Percentiles rank a stretch among this genome's conserved stretches.
phyloP scores from a whole-genome alignment of 2,888 invertebrate genomes.

The Eueremaeus valkanovi region DNA sequence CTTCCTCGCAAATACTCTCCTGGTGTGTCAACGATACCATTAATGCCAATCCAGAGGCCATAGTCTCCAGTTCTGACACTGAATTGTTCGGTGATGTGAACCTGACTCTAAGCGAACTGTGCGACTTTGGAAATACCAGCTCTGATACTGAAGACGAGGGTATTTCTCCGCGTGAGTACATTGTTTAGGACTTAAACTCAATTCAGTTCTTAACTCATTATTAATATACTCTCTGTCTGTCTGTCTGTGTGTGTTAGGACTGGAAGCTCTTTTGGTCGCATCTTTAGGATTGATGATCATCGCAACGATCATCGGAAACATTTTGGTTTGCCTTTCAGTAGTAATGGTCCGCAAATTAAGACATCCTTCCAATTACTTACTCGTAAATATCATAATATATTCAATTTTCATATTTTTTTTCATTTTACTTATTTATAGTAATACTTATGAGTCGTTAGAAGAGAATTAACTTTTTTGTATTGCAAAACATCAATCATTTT shows the following conservation, averaged over 20 bases:
- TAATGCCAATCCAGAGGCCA: neutral
- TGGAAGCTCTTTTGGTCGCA: conserved; percentile 29
- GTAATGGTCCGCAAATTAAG: conserved; percentile 55
- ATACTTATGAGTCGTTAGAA: too few species aligned
- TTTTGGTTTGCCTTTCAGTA: conserved; percentile 58
- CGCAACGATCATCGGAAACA: conserved; percentile 57
- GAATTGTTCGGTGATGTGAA: neutral
- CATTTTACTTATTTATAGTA: too few species aligned
- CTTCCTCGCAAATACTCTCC: neutral
- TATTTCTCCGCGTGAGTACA: conserved; percentile 10
- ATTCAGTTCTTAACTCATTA: too few species aligned
- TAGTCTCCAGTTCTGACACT: neutral
- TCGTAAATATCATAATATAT: conserved; percentile 41
- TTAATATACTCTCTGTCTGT: too few species aligned
- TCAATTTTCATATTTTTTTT: too few species aligned
- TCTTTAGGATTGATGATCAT: conserved; percentile 52
- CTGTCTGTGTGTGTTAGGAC: conserved; percentile 29
- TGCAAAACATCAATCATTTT: too few species aligned
- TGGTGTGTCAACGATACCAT: conserved; percentile 11
- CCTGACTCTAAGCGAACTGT: conserved; percentile 9
- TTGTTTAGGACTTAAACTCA: neutral
- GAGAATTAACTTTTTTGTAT: too few species aligned
- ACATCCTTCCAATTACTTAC: conserved; percentile 53
- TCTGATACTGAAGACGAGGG: neutral
- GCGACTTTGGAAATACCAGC: neutral